Conservation (phyloP, 2,797 vertebrate species). For the Sebastes kiyomatsui region DNA sequence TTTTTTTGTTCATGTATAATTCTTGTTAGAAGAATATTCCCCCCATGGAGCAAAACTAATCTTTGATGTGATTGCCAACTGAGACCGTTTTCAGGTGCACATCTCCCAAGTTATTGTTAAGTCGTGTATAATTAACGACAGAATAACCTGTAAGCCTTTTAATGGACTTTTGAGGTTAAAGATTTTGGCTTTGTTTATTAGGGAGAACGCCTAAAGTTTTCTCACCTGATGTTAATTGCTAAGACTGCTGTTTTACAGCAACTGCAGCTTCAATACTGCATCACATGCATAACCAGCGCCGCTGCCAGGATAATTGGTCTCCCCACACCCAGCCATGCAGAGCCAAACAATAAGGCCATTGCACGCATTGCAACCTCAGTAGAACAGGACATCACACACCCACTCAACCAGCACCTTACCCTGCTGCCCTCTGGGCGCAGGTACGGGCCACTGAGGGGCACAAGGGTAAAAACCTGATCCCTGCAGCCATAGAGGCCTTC, state of each 20-base stretch:
- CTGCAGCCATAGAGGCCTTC: no score
- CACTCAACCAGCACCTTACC: neutral
- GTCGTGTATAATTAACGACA: slow-evolving; percentile 51
- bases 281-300: neutral
- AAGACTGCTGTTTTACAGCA: slow-evolving; percentile 41
- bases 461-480: neutral
- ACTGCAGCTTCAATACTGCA: slow-evolving; percentile 24
- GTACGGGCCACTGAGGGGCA: neutral
- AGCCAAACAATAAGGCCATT: neutral
- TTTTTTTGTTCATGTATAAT: slow-evolving; percentile 32
- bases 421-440: neutral
- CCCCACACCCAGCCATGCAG: neutral
- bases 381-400: neutral
- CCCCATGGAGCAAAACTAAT: slow-evolving; percentile 60
- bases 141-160: slow-evolving; percentile 37
- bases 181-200: slow-evolving; percentile 41
- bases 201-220: slow-evolving; percentile 38
- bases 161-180: slow-evolving; percentile 41
- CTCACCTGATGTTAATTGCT: slow-evolving; percentile 40
- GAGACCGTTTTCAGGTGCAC: slow-evolving; percentile 65
- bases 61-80: slow-evolving; percentile 64
- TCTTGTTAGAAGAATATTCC: slow-evolving; percentile 50
- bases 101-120: slow-evolving; percentile 58
- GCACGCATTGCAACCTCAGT: neutral
- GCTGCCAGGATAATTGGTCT: neutral